A percentile compares a stretch with the other conserved stretches of the same genome.
These are phyloP conservation scores for Borostomias antarcticus DNA, from an alignment of 2,797 vertebrate species.

Conservation along the genomic window DNA sequence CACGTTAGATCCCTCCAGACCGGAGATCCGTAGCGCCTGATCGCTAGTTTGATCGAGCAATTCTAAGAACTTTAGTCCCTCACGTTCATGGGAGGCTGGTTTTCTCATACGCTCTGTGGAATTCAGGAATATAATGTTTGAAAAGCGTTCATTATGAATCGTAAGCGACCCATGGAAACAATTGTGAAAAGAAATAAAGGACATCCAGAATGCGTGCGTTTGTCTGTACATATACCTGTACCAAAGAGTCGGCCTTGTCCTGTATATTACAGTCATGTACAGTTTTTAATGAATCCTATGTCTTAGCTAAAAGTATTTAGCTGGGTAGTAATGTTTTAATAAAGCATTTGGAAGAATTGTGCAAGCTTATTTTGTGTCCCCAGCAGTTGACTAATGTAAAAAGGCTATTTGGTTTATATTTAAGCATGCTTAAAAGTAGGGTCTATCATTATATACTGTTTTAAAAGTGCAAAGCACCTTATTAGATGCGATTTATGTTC, in stretches of 20 bases:
- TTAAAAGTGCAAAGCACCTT: too few relatives aligned
- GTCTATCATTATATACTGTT: too few relatives aligned
- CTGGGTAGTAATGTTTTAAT: conserved; percentile 82
- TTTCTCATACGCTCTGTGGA: conserved; percentile 63
- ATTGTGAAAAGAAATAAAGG: conserved; percentile 45
- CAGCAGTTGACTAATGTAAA: conserved; percentile 61
- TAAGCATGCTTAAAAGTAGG: too few relatives aligned
- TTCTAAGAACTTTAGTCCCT: conserved; percentile 45
- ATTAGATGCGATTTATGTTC: too few relatives aligned
- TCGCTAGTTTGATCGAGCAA: conserved; percentile 47
- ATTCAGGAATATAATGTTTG: conserved; percentile 66
- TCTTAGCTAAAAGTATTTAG: conserved; percentile 79
- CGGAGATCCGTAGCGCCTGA: conserved; percentile 41
- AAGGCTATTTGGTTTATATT: too few relatives aligned
- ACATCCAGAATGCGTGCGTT: conserved; percentile 50
- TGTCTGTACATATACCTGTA: conserved; percentile 70
- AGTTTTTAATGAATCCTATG: conserved; percentile 83
- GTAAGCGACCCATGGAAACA: conserved; percentile 49
- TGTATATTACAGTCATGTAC: conserved; percentile 85
- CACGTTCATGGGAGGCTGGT: conserved; percentile 65
- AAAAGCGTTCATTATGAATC: conserved; percentile 53
- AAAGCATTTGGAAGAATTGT: conserved; percentile 74
- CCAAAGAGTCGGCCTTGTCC: conserved; percentile 84
- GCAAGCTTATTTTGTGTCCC: conserved; percentile 51
- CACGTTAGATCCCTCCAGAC: conserved; percentile 49